phyloP scores from a whole-genome alignment of 30 jellyfish, hydroid and myxozoan genomes.

The Morbakka virulenta region DNA sequence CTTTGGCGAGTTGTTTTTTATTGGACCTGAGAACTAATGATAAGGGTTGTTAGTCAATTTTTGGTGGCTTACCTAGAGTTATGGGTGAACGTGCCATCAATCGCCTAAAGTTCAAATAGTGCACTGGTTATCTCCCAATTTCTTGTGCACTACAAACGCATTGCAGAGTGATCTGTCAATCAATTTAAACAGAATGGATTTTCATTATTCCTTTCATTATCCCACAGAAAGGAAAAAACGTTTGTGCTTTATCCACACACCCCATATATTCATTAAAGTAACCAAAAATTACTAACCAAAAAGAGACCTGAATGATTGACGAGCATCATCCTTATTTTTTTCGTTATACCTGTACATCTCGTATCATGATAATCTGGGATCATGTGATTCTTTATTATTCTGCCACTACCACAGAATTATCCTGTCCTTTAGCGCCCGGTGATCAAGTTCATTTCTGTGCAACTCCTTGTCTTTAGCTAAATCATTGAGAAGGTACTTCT shows the following conservation, averaged over 20 bases:
- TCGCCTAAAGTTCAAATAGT: constrained; percentile 57
- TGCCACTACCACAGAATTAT: constrained; percentile 52
- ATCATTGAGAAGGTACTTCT: constrained; percentile 15
- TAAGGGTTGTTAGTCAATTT: constrained; percentile 63
- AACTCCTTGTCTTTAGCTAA: constrained; percentile 27
- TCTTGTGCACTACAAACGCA: constrained; percentile 65
- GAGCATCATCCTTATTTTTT: constrained; percentile 39
- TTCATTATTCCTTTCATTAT: constrained; percentile 71
- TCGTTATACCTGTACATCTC: neutral
- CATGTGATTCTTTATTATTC: constrained; percentile 62
- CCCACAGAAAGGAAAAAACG: constrained; percentile 70
- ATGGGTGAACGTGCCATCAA: constrained; percentile 59
- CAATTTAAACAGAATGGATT: constrained; percentile 51
- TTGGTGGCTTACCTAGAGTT: constrained; percentile 63
- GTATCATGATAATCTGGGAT: no score
- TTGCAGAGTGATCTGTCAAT: constrained; percentile 60
- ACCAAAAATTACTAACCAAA: constrained; percentile 32
- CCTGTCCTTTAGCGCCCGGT: constrained; percentile 33
- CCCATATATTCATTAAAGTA: constrained; percentile 63
- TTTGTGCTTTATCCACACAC: constrained; percentile 78
- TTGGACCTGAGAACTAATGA: constrained; percentile 23
- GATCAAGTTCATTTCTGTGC: constrained; percentile 47
- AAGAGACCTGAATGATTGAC: constrained; percentile 32
- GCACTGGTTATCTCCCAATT: constrained; percentile 21
- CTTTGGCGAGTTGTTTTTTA: constrained; percentile 35